Evolutionary conservation across 2,113 vertebrate species (phyloP).

Genomic region (Embiotoca jacksoni): DNA sequence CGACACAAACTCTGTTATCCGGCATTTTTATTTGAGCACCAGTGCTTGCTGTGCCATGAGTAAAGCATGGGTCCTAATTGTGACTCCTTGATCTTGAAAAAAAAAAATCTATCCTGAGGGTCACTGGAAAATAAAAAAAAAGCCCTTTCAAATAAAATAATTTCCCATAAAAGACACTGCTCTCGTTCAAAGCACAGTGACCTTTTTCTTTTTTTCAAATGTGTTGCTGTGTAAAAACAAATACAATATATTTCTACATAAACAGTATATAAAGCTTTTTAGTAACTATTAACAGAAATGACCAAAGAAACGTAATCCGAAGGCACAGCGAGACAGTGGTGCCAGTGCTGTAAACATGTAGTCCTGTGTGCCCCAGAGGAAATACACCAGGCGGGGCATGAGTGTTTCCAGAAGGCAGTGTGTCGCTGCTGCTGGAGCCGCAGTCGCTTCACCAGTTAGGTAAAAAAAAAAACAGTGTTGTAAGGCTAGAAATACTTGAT

Average conservation of each 20-base stretch:
- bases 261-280: constrained; percentile 70
- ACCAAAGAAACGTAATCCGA: constrained; percentile 60
- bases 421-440: constrained; percentile 59
- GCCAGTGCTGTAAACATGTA: constrained; percentile 76
- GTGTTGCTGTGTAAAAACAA: constrained; percentile 68
- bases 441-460: constrained; percentile 73
- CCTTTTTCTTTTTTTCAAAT: constrained; percentile 10
- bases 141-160: not conserved
- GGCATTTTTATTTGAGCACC: constrained; percentile 13
- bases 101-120: too few relatives aligned
- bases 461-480: constrained; percentile 77
- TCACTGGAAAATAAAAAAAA: constrained; percentile 16
- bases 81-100: constrained; percentile 36
- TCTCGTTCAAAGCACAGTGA: constrained; percentile 11
- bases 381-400: constrained; percentile 17
- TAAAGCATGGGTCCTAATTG: constrained; percentile 25
- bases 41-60: constrained; percentile 21
- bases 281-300: constrained; percentile 66
- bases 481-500: constrained; percentile 89
- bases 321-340: constrained; percentile 83
- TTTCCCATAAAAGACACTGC: constrained; percentile 31
- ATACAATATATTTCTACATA: constrained; percentile 72
- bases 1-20: constrained; percentile 10
- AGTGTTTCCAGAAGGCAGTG: constrained; percentile 79
- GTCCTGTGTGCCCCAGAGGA: constrained; percentile 38